phyloP scores from a whole-genome alignment of 2,797 vertebrate genomes.

The Dicrostonyx torquatus region DNA sequence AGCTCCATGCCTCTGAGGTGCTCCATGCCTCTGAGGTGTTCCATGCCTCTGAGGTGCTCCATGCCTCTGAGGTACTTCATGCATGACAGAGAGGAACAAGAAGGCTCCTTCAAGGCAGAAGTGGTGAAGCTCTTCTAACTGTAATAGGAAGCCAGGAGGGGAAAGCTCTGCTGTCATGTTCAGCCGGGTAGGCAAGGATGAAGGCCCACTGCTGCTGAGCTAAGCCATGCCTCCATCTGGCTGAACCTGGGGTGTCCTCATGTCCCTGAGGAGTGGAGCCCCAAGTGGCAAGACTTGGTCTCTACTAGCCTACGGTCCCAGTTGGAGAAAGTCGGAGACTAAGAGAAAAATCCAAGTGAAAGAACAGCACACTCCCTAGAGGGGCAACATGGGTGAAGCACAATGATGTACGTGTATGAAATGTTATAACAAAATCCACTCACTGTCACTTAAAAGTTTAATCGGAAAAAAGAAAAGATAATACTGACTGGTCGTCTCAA shows the following conservation, averaged over 20 bases:
- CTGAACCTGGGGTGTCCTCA: slow-evolving; percentile 1
- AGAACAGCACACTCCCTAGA: not conserved
- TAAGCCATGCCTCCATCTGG: slow-evolving; percentile 27
- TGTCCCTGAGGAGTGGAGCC: not conserved
- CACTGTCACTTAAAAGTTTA: not conserved
- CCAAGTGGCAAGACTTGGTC: not conserved
- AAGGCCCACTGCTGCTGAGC: slow-evolving; percentile 19
- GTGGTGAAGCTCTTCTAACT: slow-evolving; percentile 14
- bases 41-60: not conserved
- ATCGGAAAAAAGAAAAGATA: not conserved
- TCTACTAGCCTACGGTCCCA: not conserved
- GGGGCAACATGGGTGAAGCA: not conserved
- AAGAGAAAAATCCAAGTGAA: slow-evolving; percentile 6
- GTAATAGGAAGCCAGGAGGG: not conserved
- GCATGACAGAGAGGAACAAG: not conserved
- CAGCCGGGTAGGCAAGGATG: not conserved
- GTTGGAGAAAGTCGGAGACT: not conserved
- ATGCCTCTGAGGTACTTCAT: not conserved
- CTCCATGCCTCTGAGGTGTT: not conserved
- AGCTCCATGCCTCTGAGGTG: not conserved
- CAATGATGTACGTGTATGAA: not conserved
- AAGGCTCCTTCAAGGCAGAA: not conserved
- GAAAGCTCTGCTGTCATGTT: not conserved
- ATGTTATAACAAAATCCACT: not conserved
- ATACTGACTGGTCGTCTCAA: not conserved